Conservation (phyloP, 2,113 vertebrate species). For the Misgurnus mizolepis region DNA sequence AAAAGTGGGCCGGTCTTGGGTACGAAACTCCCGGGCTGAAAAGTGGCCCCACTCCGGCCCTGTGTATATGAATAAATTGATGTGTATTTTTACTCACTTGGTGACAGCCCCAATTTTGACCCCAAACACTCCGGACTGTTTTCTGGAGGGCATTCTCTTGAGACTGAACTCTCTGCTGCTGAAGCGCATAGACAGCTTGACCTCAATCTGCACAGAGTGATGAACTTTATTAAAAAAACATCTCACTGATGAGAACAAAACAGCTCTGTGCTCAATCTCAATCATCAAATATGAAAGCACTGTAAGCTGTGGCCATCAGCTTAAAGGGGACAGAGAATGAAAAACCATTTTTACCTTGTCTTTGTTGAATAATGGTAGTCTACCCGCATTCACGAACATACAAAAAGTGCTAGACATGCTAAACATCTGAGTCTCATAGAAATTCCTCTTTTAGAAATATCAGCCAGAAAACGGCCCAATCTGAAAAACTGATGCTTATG, state of each 20-base stretch:
- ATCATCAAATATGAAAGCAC: slow-evolving; percentile 19
- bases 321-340: too few relatives aligned
- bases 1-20: too few relatives aligned
- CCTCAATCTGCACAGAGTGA: slow-evolving; percentile 84
- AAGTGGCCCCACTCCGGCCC: too few relatives aligned
- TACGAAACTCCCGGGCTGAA: too few relatives aligned
- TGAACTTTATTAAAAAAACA: slow-evolving; percentile 23
- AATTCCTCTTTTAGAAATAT: too few relatives aligned
- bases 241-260: slow-evolving; percentile 30
- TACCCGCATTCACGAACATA: too few relatives aligned
- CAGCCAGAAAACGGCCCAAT: too few relatives aligned
- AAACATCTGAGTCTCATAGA: too few relatives aligned
- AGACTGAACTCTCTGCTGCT: slow-evolving; percentile 96
- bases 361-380: too few relatives aligned
- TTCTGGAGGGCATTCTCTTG: slow-evolving; percentile 91
- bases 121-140: slow-evolving; percentile 93
- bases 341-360: too few relatives aligned
- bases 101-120: slow-evolving; percentile 94
- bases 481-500: too few relatives aligned
- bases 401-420: too few relatives aligned
- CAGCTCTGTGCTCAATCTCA: slow-evolving; percentile 1
- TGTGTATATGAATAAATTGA: neutral
- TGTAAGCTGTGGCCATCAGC: slow-evolving; percentile 6
- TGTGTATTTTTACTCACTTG: slow-evolving; percentile 80
- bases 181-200: slow-evolving; percentile 95